Conservation (phyloP, 2,797 vertebrate species). For the Crocidura indochinensis region DNA sequence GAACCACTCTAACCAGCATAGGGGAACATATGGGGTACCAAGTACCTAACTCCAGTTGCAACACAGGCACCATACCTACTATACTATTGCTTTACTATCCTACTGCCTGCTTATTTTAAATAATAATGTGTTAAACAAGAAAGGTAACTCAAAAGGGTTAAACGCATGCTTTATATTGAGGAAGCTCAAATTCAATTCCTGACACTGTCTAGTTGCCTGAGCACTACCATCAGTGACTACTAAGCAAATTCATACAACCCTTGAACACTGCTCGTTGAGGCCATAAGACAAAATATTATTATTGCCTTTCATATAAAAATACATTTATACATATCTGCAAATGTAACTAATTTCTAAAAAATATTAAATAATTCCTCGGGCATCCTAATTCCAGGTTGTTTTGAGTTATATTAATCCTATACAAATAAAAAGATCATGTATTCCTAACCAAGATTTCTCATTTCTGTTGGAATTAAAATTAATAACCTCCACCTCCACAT, state of each 20-base stretch:
- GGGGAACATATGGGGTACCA: too few species aligned
- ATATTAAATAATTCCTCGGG: slow-evolving; percentile 49
- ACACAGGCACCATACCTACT: too few species aligned
- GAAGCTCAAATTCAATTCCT: too few species aligned
- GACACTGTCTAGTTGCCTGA: too few species aligned
- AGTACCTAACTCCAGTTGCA: too few species aligned
- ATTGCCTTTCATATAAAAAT: background rate
- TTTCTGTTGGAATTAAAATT: slow-evolving; percentile 56
- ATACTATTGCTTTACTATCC: too few species aligned
- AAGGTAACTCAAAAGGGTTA: background rate
- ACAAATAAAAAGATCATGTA: background rate
- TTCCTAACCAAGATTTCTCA: background rate
- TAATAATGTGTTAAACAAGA: slow-evolving; percentile 19
- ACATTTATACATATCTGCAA: too few species aligned
- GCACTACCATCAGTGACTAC: too few species aligned
- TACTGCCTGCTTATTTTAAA: slow-evolving; percentile 16
- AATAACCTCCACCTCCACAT: background rate
- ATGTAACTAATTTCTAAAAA: slow-evolving; percentile 32
- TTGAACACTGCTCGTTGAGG: too few species aligned
- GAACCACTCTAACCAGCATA: too few species aligned
- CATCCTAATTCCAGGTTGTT: slow-evolving; percentile 4
- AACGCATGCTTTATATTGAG: too few species aligned
- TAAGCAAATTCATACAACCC: too few species aligned
- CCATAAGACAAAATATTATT: background rate
- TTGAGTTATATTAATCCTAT: slow-evolving; percentile 23